These are phyloP conservation scores for Urocolius indicus DNA, from an alignment of 2,113 vertebrate species.

Conservation along the genomic window DNA sequence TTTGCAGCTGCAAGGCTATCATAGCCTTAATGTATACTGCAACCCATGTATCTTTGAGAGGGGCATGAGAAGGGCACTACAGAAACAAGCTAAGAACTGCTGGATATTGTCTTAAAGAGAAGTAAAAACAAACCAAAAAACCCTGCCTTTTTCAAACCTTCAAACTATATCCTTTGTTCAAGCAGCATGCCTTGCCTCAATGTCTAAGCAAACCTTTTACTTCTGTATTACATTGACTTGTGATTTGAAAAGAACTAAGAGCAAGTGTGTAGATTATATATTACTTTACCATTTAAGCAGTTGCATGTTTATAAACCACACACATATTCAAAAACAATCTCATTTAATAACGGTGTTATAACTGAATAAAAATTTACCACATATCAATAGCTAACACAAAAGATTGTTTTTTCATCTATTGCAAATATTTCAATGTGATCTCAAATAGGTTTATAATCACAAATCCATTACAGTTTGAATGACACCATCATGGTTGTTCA, in stretches of 20 bases:
- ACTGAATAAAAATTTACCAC: neutral
- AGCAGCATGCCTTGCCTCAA: neutral
- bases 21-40: neutral
- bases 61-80: neutral
- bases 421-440: neutral
- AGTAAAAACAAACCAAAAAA: neutral
- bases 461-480: neutral
- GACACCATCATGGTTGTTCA: neutral
- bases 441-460: neutral
- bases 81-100: neutral
- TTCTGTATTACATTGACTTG: neutral
- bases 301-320: neutral
- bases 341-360: neutral
- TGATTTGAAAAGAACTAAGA: neutral
- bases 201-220: neutral
- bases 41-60: neutral
- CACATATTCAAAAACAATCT: neutral
- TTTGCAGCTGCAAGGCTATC: neutral
- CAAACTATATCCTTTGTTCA: neutral
- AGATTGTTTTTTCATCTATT: neutral
- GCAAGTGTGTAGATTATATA: rapidly evolving
- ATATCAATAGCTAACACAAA: neutral
- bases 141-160: neutral
- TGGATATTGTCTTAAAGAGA: neutral
- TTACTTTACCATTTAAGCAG: neutral